Base-by-base conservation (phyloP, 2,113 vertebrate genomes). In the Trichechus manatus region DNA sequence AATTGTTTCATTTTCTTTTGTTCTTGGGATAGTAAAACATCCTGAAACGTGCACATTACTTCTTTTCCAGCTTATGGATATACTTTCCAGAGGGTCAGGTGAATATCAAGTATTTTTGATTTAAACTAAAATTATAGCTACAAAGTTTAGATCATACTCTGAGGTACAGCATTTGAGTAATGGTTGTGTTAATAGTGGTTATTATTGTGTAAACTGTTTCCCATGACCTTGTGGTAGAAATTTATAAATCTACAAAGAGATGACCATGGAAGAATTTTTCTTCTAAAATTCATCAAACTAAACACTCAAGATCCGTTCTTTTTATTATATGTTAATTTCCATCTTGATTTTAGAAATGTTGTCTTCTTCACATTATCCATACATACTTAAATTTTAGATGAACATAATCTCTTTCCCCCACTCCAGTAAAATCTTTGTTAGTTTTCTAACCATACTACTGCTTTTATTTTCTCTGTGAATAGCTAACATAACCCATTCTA, bases 71-170 rank as follows among this genome's bases (percentile, higher is more conserved):
- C 8, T 77, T 83, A n/a, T 89, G 36, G 9, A 84, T 50, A 53
- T 56, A 88, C 25, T 92, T 97, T 27, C 68, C 31, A 97, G 39
- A 93, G 27, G 59, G 27, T 87, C 61, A 85, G 64, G 53, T 91
- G 59, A 92, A 85, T 95, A 64, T 83, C 20, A 95, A 86, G 8
- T 79, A 36, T 77, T 94, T 93, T 79, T 93, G 6, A 70, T 70
- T 96, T 95, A 80, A 94, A 77, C 22, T 85, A 81, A 89, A 95
- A 85, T 86, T 85, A 63, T 17, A 96, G 79, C 31, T 85, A 82
- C 42, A 93, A 80, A 82, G 20, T 72, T 80, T 75, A 64, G 33
- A 20, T 93, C 5, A 33, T 94, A 74, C 91, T 91, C 63, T 96
- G 50, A 95, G 50, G 25, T 89, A 63, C 13, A 95, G 0, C 63